Evolutionary conservation across 2,797 vertebrate genomes (phyloP), one percentile per base, ranked within the genome.

Genomic region (Pseudotriccus pelzelni): DNA sequence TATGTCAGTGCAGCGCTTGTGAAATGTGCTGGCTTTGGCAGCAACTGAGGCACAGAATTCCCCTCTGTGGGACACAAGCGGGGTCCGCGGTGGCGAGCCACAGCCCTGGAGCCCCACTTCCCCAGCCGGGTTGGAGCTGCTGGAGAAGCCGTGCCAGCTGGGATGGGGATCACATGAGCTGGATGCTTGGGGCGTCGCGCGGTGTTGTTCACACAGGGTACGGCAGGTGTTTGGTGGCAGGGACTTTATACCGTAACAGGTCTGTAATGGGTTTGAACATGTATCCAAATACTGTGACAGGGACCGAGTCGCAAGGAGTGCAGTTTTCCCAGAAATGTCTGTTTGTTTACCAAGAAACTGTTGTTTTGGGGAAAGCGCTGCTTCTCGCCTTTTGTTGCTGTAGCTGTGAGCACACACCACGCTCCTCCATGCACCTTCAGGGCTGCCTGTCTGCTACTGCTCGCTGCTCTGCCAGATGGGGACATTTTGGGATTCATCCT

Each of bases 171-270:
- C 63, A 17, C 0, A 1, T 9, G 63, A 59, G 34, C n/a, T 19
- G 80, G 74, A 10, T 47, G 12, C 52, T 49, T 20, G 0, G 0
- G 32, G 41, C 63, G 32, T 6, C 0, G 0, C 10, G 2, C 18
- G 1, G 3, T 3, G 12, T 17, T 62, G 59, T 87, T 79, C 76
- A 20, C 3, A 1, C 39, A 72, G 93, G 53, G 81, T 78, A 68
- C 1, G 10, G 60, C 75, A 91, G 75, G 72, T 49, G 87, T 79
- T 87, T 46, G 60, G 44, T 30, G 53, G 56, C 66, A 82, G 49
- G 39, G 52, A 67, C 85, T 92, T 84, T 7, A 56, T 30, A 76
- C 86, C 0, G 0, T 75, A 86, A 92, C 64, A 55, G 49, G 39
- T 79, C 77, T 78, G 39, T 69, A 88, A 84, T 36, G 73, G 66